Base-by-base conservation (phyloP, 2,797 vertebrate genomes). In the Ficedula albicollis region DNA sequence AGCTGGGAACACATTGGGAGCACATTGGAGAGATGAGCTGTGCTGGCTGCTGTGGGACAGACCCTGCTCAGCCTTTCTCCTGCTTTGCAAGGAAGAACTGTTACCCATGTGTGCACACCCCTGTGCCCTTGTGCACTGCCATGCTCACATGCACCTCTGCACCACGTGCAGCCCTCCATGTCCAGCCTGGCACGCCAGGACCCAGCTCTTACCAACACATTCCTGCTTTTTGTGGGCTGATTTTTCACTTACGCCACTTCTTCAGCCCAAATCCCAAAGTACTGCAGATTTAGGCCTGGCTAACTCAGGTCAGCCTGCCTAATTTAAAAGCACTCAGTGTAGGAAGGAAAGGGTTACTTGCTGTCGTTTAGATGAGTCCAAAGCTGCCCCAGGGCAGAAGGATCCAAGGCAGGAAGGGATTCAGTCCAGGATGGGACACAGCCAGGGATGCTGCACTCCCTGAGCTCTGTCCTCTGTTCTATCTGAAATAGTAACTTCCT, bases 381-480 rank as follows among this genome's bases (percentile, higher is more conserved):
- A 67, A 87, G 32, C 58, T 87, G 58, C 23, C 13, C 12, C 1
- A 4, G 9, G 46, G 59, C 51, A 10, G 48, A 55, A 80, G 18
- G 17, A 29, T 51, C 39, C 54, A 11, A 49, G 29, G 20, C 55
- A 77, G 36, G 82, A 49, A 56, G 29, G 30, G 51, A 76, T 74
- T 22, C 0, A 0, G 8, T 36, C 25, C 2, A 0, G 60, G 25
- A 23, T 3, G 6, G 41, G 49, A 91, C 14, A 25, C 17, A 68
- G 56, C 38, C 49, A 60, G 32, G n/a, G 72, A 43, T 66, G 77
- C 27, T 73, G 69, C 4, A 3, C 18, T 86, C 23, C 21, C 48
- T 10, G 4, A 3, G 8, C 23, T 76, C 79, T 79, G 27, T 20
- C 8, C 19, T 46, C 52, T 51, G 19, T n/a, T 59, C 4, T 29